Base-by-base conservation (phyloP, 1,140 invertebrate genomes). In the Drosophila ananassae region DNA sequence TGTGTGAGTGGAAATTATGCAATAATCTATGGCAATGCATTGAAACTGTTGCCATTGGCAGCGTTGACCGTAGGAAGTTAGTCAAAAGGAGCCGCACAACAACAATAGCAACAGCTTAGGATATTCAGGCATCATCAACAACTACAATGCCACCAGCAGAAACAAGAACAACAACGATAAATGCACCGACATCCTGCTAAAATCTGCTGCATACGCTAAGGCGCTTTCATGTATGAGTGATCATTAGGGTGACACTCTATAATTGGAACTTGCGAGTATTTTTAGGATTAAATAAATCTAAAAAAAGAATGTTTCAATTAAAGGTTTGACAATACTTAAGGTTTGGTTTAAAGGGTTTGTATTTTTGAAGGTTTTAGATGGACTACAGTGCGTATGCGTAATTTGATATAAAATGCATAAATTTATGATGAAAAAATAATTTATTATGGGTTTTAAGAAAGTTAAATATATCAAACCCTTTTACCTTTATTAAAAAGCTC, bases 21-120 rank as follows among this genome's bases (percentile, higher is more conserved):
- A 85, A 87, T 87, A 85, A 87, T 85, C 81, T 87, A 78, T 87
- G 71, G 64, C 47, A 73, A 72, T 89, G 82, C 82, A 79, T 87
- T 71, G 78, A 71, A 76, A 59, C 75, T 68, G 66, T 82, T 87
- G 82, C 78, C 82, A 85, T 61, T 78, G 81, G 74, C 77, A 75
- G 74, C 83, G 53, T 63, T 60, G 50, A 53, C 57, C 56, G 60
- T 66, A 44, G 64, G 77, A 73, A 77, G 81, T 77, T 62, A 63
- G 54, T 81, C 81, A 87, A 75, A 81, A 73, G 64, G 68, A 75
- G 73, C 22, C 63, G 17, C 21, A 51, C 22, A 60, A 71, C 53
- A 57, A 21, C 52, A 57, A 24, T 63, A 50, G n/a, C 52, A 57
- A 17, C 63, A 69, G 30, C 30, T 48, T 58, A 7, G 17, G 56